Evolutionary conservation across 1,140 invertebrate species (phyloP), one percentile per base, ranked within the genome.

Genomic region (Periplaneta americana): DNA sequence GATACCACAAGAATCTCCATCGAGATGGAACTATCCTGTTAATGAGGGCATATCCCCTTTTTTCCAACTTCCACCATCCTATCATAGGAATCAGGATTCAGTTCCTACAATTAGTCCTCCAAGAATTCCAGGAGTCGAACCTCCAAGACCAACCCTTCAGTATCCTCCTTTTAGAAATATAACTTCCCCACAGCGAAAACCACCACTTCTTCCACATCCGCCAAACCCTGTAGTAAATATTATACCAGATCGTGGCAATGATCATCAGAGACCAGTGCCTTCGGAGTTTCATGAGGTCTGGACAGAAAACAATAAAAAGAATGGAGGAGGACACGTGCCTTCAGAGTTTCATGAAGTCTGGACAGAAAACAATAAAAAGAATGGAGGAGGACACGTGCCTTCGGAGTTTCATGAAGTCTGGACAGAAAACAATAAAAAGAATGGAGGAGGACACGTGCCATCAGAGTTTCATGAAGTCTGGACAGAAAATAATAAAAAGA

Each of bases 71-170:
- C 39, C 33, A 9, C 37, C 78, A 22, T 66, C 48, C 5, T 8
- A 66, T 66, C 22, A 66, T 17, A 15, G 11, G 37, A 11, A 39
- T 39, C n/a, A n/a, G n/a, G 11, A 66, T 8, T n/a, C 5, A 28
- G 48, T 66, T 28, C 28, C 48, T 66, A n/a, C n/a, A 2, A n/a
- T 6, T n/a, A 66, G 28, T 66, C 11, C 79, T 1, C 37, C 79
- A 28, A 80, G 57, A 74, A 74, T 74, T 74, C 79, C 39, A 74
- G 79, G 48, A 80, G 48, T 80, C 15, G 79, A 80, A 28, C 3
- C 79, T 22, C 79, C 48, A 57, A 34, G 77, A 13, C 28, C 77
- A 34, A 15, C 34, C 10, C 28, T 11, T n/a, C 22, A 66, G 48
- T n/a, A 66, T 0, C 48, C 13, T 6, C 1, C 22, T 5, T n/a